These are phyloP conservation scores for Drosophila suzukii DNA, from an alignment of 1,140 invertebrate species.

Conservation along the genomic window DNA sequence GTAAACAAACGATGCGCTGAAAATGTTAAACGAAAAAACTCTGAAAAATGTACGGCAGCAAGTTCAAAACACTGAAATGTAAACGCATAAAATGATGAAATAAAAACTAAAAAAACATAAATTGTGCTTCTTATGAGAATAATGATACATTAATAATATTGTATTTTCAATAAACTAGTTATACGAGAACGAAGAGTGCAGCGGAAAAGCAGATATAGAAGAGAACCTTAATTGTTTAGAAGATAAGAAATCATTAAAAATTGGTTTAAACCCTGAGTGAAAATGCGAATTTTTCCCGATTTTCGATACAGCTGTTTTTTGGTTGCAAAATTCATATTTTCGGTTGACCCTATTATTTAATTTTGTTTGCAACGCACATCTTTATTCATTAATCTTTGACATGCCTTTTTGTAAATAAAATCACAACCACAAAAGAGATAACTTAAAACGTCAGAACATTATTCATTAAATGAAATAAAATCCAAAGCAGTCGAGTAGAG, in stretches of 20 bases:
- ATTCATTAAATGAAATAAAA: conserved; percentile 80
- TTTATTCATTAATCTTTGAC: conserved; percentile 45
- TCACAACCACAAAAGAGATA: conserved; percentile 50
- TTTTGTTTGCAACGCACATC: conserved; percentile 48
- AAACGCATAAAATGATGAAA: conserved; percentile 75
- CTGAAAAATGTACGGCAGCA: conserved; percentile 47
- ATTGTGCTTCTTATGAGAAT: conserved; percentile 80
- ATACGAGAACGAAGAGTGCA: conserved; percentile 39
- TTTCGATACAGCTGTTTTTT: conserved; percentile 45
- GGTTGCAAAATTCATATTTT: conserved; percentile 34
- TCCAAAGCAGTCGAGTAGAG: conserved; percentile 43
- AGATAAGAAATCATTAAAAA: conserved; percentile 22
- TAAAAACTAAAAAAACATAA: conserved; percentile 52
- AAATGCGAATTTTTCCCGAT: conserved; percentile 35
- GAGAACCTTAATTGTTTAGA: conserved; percentile 38
- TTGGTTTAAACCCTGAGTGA: conserved; percentile 43
- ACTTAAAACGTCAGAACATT: conserved; percentile 54
- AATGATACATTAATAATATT: conserved; percentile 59
- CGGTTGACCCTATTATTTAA: conserved; percentile 22
- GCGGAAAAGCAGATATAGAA: conserved; percentile 17
- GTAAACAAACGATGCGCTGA: conserved; percentile 39
- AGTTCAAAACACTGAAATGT: conserved; percentile 76
- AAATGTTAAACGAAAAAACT: conserved; percentile 45
- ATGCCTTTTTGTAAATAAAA: conserved; percentile 79
- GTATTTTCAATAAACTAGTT: conserved; percentile 74